Conservation (phyloP, 2,888 invertebrate species). For the Lithophane ornitopus region DNA sequence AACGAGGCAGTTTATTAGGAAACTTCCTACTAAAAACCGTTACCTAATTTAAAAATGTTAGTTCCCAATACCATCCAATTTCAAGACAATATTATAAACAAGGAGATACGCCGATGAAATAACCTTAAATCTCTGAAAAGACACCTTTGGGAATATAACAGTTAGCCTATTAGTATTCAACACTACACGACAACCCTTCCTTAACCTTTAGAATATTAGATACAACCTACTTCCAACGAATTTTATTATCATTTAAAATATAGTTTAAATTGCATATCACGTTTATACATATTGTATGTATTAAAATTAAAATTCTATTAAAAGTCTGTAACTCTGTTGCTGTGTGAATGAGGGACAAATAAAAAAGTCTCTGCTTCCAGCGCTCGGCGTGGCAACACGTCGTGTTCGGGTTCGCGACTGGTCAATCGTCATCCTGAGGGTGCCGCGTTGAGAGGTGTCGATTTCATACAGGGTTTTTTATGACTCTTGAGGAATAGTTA, state of each 20-base stretch:
- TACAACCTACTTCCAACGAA: conserved; percentile 6
- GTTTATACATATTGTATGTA: not conserved
- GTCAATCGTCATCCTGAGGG: too few species aligned
- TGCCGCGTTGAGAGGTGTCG: too few species aligned
- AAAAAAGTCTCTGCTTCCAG: too few species aligned
- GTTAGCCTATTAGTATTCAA: conserved; percentile 19
- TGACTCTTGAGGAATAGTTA: too few species aligned
- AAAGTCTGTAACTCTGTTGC: too few species aligned
- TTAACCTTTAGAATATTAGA: not conserved
- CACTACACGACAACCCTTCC: not conserved
- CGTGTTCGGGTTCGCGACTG: too few species aligned
- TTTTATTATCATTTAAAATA: conserved; percentile 15
- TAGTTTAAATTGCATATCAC: conserved; percentile 15
- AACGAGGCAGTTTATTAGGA: not conserved
- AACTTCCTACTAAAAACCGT: not conserved
- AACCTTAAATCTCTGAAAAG: not conserved
- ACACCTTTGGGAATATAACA: conserved; percentile 17
- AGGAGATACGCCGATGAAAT: not conserved
- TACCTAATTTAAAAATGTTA: not conserved
- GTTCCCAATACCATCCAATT: not conserved
- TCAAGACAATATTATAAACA: not conserved
- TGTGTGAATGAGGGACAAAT: too few species aligned
- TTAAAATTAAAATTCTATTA: too few species aligned
- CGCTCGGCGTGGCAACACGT: too few species aligned
- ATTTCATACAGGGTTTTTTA: too few species aligned